Evolutionary conservation across 1,140 invertebrate species (phyloP), one percentile per base, ranked within the genome.

Genomic region (Caenorhabditis tropicalis): DNA sequence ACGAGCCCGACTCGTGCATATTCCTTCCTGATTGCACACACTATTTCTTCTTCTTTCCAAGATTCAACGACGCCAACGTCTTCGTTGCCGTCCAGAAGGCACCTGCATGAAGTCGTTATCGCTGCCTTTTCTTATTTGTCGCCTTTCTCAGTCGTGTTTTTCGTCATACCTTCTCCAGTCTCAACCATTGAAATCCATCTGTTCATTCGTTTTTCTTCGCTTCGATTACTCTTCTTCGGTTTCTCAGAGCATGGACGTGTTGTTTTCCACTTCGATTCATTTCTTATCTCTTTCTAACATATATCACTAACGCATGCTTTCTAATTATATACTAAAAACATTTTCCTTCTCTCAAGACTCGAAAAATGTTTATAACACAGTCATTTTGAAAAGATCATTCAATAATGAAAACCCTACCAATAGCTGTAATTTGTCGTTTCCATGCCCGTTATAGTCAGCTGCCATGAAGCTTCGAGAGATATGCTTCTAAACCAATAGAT

Each of bases 71-170:
- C 16, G 65, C 15, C 58, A 24, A 1, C n/a, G 53, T 6, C 58
- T 43, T 12, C 39, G 5, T 43, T 5, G 65, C 24, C 65, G 65
- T 74, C 65, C 65, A 74, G 65, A 74, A 74, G 65, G 65, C 65
- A 74, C 65, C 65, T 74, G 65, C 65, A 74, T 74, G 65, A 74
- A 43, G 65, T 74, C 65, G 65, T 74, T 74, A 43, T 74, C 65
- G 33, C 21, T 21, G 65, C 43, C 65, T 24, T 65, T 36, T 74
- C 65, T 43, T 36, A 56, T 56, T 56, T 56, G 53, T 56, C 53
- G 58, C 58, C 19, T 36, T 39, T 15, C n/a, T 7, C 65, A 74
- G 36, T 43, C 29, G 16, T 74, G 36, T 31, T 74, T 74, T 74
- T 24, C 33, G 27, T 74, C 65, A 19, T 24, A 24, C n/a, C 65